Evolutionary conservation across 1,140 invertebrate genomes (phyloP), one percentile per base, ranked within the genome.

Genomic region (Micrasema minimum): DNA sequence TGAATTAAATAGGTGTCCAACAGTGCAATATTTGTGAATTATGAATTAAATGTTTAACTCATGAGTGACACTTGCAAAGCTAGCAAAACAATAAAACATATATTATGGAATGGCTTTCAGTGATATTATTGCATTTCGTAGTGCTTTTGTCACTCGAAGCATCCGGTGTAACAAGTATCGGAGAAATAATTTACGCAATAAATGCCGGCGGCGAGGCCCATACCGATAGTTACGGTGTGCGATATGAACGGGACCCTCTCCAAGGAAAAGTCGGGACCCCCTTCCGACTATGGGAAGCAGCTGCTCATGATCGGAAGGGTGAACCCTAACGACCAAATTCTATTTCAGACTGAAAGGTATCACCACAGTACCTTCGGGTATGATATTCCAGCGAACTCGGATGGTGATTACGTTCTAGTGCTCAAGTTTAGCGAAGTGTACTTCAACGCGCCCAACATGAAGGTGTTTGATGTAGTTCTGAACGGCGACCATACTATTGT

Each of bases 361-460:
- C 93, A 96, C 78, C 93, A 94, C 69, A 91, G 88, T 70, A 96
- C 93, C 0, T 97, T 97, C 83, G 94, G 94, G 5, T 97, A 97
- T 78, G 94, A 96, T 72, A 91, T 97, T 76, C 93, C 93, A 2
- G 88, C 95, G 4, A 87, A 87, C 57, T 85, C 89, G 20, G 94
- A 96, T 82, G 94, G 95, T 5, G 89, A 95, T 62, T 97, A 96
- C 83, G 93, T 96, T 7, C 85, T 97, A 78, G 90, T 96, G 48
- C 85, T 97, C 45, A 97, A 96, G 79, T 96, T 97, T 80, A 94
- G 91, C 79, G 95, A 97, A 83, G 95, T 97, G 18, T 97, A 97
- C 80, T 97, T 96, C 78, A 93, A 92, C 80, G 90, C 92, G 5
- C 92, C 93, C 3, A 93, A 95, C 80, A 93, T 92, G 89, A 97